phyloP scores from a whole-genome alignment of 2,113 vertebrate species.

The Zeus faber region DNA sequence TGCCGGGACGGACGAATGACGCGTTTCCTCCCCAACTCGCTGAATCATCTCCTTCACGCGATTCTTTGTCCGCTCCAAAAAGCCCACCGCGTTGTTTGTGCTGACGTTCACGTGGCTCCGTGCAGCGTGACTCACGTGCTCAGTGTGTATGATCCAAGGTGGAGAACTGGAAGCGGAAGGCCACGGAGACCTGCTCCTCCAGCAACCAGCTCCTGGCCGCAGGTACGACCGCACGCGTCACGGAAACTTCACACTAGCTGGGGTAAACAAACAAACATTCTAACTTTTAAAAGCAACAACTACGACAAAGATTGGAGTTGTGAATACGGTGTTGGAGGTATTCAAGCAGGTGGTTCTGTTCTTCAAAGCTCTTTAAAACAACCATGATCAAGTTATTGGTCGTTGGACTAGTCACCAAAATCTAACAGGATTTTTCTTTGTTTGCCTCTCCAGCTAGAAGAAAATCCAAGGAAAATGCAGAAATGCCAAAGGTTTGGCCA shows the following conservation, averaged over 20 bases:
- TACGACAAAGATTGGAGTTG: neutral
- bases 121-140: no score
- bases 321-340: no score
- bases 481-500: constrained; percentile 70
- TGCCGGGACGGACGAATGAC: no score
- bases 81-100: no score
- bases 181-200: constrained; percentile 83
- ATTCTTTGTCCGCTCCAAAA: no score
- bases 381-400: constrained; percentile 10
- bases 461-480: constrained; percentile 74
- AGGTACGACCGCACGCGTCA: constrained; percentile 70
- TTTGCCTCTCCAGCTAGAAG: constrained; percentile 77
- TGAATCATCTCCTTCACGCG: no score
- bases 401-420: constrained; percentile 12
- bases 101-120: no score
- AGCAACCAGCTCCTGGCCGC: constrained; percentile 83
- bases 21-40: no score
- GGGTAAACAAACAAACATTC: constrained; percentile 77
- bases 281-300: constrained; percentile 20
- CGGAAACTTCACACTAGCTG: constrained; percentile 43
- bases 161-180: constrained; percentile 80
- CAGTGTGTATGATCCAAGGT: constrained; percentile 73
- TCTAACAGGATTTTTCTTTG: constrained; percentile 70
- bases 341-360: constrained; percentile 24
- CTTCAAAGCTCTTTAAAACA: constrained; percentile 16